phyloP scores from a whole-genome alignment of 2,113 vertebrate species.

The Cacatua alba region DNA sequence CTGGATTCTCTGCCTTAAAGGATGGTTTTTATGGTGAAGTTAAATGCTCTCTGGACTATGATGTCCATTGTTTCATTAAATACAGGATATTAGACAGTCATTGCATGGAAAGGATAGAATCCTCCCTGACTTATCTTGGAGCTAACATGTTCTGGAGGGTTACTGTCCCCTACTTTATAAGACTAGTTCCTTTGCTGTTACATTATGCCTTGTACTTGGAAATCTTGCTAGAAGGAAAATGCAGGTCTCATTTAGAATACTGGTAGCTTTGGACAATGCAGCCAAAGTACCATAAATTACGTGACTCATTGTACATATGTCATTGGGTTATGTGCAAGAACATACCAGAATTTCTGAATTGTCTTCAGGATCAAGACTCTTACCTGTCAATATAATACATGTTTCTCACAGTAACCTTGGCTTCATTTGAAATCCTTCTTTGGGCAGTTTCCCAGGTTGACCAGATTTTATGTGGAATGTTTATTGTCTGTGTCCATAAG shows the following conservation, averaged over 20 bases:
- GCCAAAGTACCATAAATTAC: neutral
- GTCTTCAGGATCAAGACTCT: neutral
- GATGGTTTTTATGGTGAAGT: neutral
- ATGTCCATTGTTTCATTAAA: neutral
- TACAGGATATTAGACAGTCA: neutral
- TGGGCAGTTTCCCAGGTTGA: neutral
- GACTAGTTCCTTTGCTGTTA: neutral
- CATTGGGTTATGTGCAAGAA: neutral
- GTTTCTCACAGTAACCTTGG: neutral
- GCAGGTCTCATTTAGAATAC: neutral
- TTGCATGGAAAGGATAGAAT: accelerated
- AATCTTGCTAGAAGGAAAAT: neutral
- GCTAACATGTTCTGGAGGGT: neutral
- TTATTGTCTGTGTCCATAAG: neutral
- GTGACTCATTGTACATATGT: neutral
- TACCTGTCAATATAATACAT: neutral
- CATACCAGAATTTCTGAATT: neutral
- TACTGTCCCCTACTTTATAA: neutral
- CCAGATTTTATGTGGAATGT: neutral
- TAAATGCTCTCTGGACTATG: neutral
- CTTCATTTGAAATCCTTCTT: neutral
- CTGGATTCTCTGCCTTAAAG: neutral
- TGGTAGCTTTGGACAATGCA: neutral
- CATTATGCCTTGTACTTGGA: neutral
- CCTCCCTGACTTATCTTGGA: neutral